Conservation (phyloP, 1,140 invertebrate species). For the Anoplolepis gracilipes region DNA sequence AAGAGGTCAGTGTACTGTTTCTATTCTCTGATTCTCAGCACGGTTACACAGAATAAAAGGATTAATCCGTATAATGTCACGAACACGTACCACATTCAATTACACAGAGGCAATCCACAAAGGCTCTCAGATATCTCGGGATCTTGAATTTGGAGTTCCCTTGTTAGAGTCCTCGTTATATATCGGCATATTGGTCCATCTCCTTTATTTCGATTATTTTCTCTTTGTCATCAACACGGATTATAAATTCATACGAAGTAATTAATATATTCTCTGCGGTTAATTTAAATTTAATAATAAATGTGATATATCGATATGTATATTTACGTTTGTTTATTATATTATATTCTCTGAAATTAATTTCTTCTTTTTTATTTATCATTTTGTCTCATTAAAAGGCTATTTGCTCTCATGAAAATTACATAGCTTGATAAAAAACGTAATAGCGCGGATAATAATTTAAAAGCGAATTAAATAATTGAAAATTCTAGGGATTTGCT, state of each 20-base stretch:
- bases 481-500: constrained; percentile 23
- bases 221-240: background rate
- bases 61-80: constrained; percentile 54
- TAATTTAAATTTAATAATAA: constrained; percentile 11
- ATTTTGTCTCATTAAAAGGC: background rate
- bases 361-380: background rate
- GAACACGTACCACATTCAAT: constrained; percentile 49
- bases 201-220: background rate
- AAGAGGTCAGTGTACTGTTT: background rate
- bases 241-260: background rate
- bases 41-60: constrained; percentile 32
- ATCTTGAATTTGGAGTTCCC: constrained; percentile 28
- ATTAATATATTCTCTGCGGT: background rate
- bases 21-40: constrained; percentile 15
- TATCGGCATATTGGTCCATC: background rate
- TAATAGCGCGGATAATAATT: background rate
- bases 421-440: too few species aligned
- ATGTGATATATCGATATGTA: background rate
- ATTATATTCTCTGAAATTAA: background rate
- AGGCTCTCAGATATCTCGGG: constrained; percentile 16
- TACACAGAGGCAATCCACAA: constrained; percentile 7
- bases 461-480: constrained; percentile 40
- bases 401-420: constrained; percentile 4
- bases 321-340: background rate
- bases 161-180: background rate